Conservation (phyloP, 2,888 invertebrate genomes). For the Elaeidobius kamerunicus region DNA sequence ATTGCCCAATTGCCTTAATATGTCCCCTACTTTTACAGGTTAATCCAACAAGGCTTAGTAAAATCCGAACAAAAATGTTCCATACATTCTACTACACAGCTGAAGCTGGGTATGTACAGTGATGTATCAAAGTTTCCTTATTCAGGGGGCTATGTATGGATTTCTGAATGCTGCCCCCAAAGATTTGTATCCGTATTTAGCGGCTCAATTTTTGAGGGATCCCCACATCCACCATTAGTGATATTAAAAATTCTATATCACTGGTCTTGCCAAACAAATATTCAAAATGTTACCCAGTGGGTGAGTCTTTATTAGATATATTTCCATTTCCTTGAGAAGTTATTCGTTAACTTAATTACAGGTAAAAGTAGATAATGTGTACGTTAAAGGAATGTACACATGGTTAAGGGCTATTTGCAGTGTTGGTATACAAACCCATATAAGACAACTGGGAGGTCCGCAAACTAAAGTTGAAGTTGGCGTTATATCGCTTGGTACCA, state of each 20-base stretch:
- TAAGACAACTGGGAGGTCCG: constrained; percentile 68
- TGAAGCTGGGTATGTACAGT: constrained; percentile 83
- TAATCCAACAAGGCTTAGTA: constrained; percentile 81
- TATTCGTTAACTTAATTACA: constrained; percentile 29
- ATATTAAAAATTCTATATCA: constrained; percentile 83
- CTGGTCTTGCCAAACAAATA: constrained; percentile 89
- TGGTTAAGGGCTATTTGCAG: constrained; percentile 76
- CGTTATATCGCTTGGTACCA: constrained; percentile 84
- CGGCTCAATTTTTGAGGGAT: constrained; percentile 83
- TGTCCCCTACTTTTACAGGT: constrained; percentile 40
- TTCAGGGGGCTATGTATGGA: constrained; percentile 90
- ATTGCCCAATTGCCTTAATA: background rate
- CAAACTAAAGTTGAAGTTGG: constrained; percentile 73
- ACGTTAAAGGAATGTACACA: constrained; percentile 66
- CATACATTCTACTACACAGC: constrained; percentile 63
- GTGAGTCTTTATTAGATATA: constrained; percentile 53
- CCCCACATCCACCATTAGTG: constrained; percentile 79
- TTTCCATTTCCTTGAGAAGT: background rate
- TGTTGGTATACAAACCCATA: constrained; percentile 74
- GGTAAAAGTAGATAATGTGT: constrained; percentile 66
- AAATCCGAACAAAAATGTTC: constrained; percentile 76
- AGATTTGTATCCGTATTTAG: constrained; percentile 84
- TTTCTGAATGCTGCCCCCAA: constrained; percentile 82
- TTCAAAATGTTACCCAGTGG: constrained; percentile 87
- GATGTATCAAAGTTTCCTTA: constrained; percentile 82